These are phyloP conservation scores for Cheilosia vernalis DNA, from an alignment of 2,888 invertebrate species.

Conservation along the genomic window DNA sequence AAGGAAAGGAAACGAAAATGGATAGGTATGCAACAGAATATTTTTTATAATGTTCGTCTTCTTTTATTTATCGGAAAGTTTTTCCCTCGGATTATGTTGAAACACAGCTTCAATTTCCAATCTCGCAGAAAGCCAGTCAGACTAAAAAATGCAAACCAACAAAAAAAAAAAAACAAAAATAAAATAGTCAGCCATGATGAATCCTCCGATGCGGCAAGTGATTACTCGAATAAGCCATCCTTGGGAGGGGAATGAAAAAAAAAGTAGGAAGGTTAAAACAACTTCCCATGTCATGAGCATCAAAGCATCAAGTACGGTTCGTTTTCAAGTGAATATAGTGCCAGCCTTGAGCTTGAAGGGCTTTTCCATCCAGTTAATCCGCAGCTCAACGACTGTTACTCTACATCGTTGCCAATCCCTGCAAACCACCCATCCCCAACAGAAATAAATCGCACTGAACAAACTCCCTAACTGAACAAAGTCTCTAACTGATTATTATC, in stretches of 20 bases:
- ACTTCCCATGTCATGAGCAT: slow-evolving; percentile 30
- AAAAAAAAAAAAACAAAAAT: slow-evolving; percentile 28
- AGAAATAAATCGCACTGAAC: slow-evolving; percentile 53
- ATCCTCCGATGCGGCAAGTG: slow-evolving; percentile 33
- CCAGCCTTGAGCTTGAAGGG: slow-evolving; percentile 56
- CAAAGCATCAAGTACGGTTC: slow-evolving; percentile 22
- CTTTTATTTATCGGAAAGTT: slow-evolving; percentile 6
- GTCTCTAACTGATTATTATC: slow-evolving; percentile 42
- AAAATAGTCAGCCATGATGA: slow-evolving; percentile 25
- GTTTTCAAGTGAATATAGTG: slow-evolving; percentile 21
- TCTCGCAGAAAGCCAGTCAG: background rate
- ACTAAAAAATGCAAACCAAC: background rate
- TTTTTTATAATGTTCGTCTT: slow-evolving; percentile 25
- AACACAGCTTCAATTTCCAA: slow-evolving; percentile 7
- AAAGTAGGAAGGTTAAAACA: slow-evolving; percentile 17
- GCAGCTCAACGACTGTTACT: slow-evolving; percentile 22
- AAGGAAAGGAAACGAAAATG: slow-evolving; percentile 12
- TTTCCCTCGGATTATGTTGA: slow-evolving; percentile 33
- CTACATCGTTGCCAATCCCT: slow-evolving; percentile 2
- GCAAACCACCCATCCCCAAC: background rate
- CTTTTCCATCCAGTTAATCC: slow-evolving; percentile 41
- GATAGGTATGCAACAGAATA: slow-evolving; percentile 46
- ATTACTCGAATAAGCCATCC: slow-evolving; percentile 57
- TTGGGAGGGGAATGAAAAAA: slow-evolving; percentile 30
- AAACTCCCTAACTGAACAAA: slow-evolving; percentile 22